Base-by-base conservation (phyloP, 2,113 vertebrate species). In the Uria aalge region DNA sequence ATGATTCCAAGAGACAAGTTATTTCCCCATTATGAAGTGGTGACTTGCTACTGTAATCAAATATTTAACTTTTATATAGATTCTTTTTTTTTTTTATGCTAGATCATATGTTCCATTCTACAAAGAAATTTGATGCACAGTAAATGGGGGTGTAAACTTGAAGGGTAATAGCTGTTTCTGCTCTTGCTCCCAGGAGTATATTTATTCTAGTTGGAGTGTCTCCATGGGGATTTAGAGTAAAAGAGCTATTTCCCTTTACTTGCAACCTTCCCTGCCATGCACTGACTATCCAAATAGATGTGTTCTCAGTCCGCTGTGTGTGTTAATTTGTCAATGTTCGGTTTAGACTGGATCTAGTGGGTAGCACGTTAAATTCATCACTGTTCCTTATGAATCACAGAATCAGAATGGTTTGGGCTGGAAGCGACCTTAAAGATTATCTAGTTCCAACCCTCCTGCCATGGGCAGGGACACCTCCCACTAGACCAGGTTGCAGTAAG, bases 21-120 rank as follows among this genome's bases (percentile, higher is more conserved):
- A 32, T 72, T 96, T 85, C 75, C 52, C 53, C 74, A 3, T 92
- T 53, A 62, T 80, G 91, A 97, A 97, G 68, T 97, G 97, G 89
- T 97, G 94, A 96, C 97, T 98, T 98, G 97, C 96, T 97, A 96
- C 97, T 98, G 94, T 97, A 95, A 96, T 96, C 36, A 96, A 92
- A 75, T 94, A 94, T 92, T 92, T 66, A 92, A 92, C 32, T 95
- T 95, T 81, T 95, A 77, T 90, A 93, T 55, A 24, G 62, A n/a
- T 85, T 57, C 4, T 74, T 63, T 81, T 80, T 71, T 74, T 63
- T 81, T 80, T 71, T 95, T 96, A 93, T 95, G 71, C 71, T 90
- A 86, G 93, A 57, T 94, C 68, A n/a, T 78, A 67, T 85, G 64
- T 96, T 98, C 90, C 83, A 75, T 86, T 69, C 83, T 88, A 78